A percentile compares a stretch with the other conserved stretches of the same genome.
These are phyloP conservation scores for Eupithecia centaureata DNA, from an alignment of 2,888 invertebrate genomes.

Conservation along the genomic window DNA sequence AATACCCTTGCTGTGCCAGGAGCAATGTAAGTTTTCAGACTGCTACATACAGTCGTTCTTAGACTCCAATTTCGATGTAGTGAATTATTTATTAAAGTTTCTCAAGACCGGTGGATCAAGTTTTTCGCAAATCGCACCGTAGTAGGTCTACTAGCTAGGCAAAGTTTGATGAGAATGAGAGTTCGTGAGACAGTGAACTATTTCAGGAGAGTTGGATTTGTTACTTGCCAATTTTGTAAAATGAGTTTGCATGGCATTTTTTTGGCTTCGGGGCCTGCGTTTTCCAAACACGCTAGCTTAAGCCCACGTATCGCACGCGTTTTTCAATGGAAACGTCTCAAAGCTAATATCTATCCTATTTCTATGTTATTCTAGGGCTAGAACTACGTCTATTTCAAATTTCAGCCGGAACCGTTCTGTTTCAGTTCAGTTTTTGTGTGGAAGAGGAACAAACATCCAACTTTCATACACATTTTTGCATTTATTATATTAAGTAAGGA, in stretches of 20 bases:
- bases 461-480: too few relatives aligned
- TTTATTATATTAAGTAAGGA: too few relatives aligned
- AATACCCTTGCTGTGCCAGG: slow-evolving; percentile 33
- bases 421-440: too few relatives aligned
- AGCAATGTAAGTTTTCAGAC: slow-evolving; percentile 66
- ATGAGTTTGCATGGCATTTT: background rate
- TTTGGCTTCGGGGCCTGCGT: background rate
- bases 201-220: slow-evolving; percentile 2
- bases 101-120: slow-evolving; percentile 17
- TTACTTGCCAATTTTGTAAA: background rate
- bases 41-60: slow-evolving; percentile 50
- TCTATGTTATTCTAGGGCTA: too few relatives aligned
- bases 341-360: too few relatives aligned
- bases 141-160: slow-evolving; percentile 14
- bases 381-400: too few relatives aligned
- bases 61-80: slow-evolving; percentile 40
- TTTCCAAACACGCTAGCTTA: too few relatives aligned
- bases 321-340: too few relatives aligned
- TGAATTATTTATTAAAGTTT: slow-evolving; percentile 44
- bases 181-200: slow-evolving; percentile 7
- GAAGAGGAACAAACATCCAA: too few relatives aligned
- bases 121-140: slow-evolving; percentile 28
- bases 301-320: too few relatives aligned
- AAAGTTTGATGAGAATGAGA: slow-evolving; percentile 11
- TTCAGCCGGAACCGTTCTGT: too few relatives aligned